Conservation (phyloP, 2,113 vertebrate species). For the Notarius lentiginosus region DNA sequence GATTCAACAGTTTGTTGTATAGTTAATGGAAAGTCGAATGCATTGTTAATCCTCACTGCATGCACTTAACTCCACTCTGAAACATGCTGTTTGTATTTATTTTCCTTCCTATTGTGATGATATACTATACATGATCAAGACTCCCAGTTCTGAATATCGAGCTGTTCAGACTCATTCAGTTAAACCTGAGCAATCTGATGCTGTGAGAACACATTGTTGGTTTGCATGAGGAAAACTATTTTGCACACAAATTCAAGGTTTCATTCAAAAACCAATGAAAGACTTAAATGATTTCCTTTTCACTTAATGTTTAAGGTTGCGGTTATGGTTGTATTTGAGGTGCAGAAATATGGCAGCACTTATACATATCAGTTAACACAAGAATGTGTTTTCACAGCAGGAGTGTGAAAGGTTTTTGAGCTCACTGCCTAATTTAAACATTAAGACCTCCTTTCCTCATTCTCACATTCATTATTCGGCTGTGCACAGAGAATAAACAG, state of each 20-base stretch:
- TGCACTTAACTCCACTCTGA: neutral
- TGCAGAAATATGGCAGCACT: neutral
- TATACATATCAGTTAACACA: constrained; percentile 15
- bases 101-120: neutral
- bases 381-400: constrained; percentile 36
- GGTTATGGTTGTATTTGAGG: neutral
- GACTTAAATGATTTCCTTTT: neutral
- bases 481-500: constrained; percentile 34
- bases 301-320: neutral
- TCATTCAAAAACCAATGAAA: neutral
- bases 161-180: neutral
- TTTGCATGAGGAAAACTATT: neutral
- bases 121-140: neutral
- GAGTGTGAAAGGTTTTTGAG: constrained; percentile 18
- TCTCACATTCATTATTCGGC: constrained; percentile 36
- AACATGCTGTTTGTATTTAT: neutral
- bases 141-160: neutral
- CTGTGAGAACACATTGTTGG: neutral
- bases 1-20: neutral
- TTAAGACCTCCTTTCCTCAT: constrained; percentile 30
- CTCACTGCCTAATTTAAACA: constrained; percentile 35
- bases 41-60: neutral
- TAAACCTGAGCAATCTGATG: neutral
- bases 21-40: neutral
- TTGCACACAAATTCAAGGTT: neutral